A percentile compares a stretch with the other conserved stretches of the same genome.
Evolutionary conservation across 2,113 vertebrate species (phyloP).

Genomic region (Labeo catla): DNA sequence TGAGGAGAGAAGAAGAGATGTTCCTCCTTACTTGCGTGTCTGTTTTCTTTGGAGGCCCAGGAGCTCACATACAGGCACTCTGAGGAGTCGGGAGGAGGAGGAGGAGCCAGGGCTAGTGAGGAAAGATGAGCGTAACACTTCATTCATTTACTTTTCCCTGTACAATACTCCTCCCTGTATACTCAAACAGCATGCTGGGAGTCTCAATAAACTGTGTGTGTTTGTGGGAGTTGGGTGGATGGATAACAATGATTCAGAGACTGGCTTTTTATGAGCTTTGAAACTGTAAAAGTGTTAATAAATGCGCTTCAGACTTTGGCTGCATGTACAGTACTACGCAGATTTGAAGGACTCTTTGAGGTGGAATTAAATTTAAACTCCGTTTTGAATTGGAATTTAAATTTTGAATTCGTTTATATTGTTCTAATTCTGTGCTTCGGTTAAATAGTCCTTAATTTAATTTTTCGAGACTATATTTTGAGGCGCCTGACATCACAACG

Average conservation of each 20-base stretch:
- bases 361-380: not conserved
- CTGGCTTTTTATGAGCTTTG: constrained; percentile 29
- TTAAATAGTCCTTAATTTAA: not conserved
- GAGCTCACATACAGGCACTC: constrained; percentile 80
- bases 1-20: constrained; percentile 70
- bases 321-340: constrained; percentile 2
- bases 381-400: not conserved
- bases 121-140: constrained; percentile 64
- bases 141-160: constrained; percentile 68
- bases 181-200: constrained; percentile 32
- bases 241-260: constrained; percentile 29
- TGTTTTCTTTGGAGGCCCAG: constrained; percentile 75
- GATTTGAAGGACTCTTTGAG: not conserved
- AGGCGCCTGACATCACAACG: constrained; percentile 1
- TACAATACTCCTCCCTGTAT: constrained; percentile 38
- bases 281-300: constrained; percentile 18
- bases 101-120: constrained; percentile 74
- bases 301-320: not conserved
- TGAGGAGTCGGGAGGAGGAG: constrained; percentile 71
- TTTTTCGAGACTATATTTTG: not conserved
- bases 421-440: not conserved
- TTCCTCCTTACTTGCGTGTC: constrained; percentile 77
- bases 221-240: constrained; percentile 35
- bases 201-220: constrained; percentile 24
- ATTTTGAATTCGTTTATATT: not conserved